Conservation (phyloP, 2,797 vertebrate genomes). For the Acanthiza pusilla region DNA sequence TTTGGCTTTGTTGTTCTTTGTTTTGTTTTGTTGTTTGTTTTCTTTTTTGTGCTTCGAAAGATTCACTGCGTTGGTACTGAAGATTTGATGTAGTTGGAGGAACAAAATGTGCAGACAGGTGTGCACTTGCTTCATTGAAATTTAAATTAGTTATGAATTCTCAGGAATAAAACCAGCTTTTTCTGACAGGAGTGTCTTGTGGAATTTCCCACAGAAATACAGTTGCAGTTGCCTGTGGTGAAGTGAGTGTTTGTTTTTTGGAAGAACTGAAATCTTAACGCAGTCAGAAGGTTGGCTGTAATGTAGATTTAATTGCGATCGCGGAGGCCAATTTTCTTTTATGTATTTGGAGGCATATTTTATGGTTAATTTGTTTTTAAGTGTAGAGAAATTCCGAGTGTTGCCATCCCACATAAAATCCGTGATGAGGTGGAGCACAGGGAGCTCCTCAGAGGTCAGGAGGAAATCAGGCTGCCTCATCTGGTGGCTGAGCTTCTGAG, state of each 20-base stretch:
- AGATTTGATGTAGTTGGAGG: background rate
- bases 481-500: background rate
- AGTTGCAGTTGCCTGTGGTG: background rate
- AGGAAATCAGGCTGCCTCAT: background rate
- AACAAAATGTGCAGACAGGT: slow-evolving; percentile 16
- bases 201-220: background rate
- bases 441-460: background rate
- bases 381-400: background rate
- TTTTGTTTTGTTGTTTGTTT: no score
- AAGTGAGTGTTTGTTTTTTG: background rate
- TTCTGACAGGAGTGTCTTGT: background rate
- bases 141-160: slow-evolving; percentile 38
- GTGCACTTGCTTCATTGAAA: slow-evolving; percentile 12
- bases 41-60: background rate
- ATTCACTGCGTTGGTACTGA: background rate
- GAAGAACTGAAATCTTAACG: background rate
- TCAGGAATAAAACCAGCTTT: background rate
- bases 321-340: background rate
- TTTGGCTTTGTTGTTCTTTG: background rate
- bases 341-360: background rate
- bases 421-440: background rate
- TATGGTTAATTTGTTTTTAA: background rate
- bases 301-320: background rate
- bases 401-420: background rate
- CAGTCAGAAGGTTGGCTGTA: background rate